A percentile compares a stretch with the other conserved stretches of the same genome.
Evolutionary conservation across 2,797 vertebrate species (phyloP).

Genomic region (Phrynocephalus vlangalii): DNA sequence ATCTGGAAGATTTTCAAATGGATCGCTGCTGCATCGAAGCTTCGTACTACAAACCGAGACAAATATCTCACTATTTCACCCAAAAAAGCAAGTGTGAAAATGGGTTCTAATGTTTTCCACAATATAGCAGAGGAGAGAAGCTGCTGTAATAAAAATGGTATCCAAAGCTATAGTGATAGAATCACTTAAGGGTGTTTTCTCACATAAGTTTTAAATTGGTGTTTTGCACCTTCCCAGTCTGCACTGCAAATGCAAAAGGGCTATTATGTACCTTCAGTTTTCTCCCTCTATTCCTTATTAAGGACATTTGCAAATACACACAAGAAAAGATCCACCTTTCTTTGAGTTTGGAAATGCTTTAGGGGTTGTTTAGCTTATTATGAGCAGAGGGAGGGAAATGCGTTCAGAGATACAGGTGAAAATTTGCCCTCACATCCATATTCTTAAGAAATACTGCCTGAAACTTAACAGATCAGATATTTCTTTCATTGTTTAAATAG

Average conservation of each 20-base stretch:
- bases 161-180: not conserved
- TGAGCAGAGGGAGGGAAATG: not conserved
- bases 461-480: slow-evolving; percentile 49
- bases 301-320: not conserved
- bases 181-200: not conserved
- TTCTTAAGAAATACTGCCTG: slow-evolving; percentile 28
- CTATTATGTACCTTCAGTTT: not conserved
- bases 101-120: not conserved
- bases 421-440: slow-evolving; percentile 7
- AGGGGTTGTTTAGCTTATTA: not conserved
- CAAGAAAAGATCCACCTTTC: not conserved
- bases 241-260: not conserved
- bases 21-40: slow-evolving; percentile 26
- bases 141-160: not conserved
- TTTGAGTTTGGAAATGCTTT: slow-evolving; percentile 44
- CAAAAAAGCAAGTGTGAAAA: slow-evolving; percentile 3
- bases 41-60: slow-evolving; percentile 31
- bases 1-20: slow-evolving; percentile 17
- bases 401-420: not conserved
- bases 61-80: slow-evolving; percentile 8
- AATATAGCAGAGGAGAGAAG: slow-evolving; percentile 8
- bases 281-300: not conserved
- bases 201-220: not conserved
- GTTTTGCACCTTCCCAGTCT: not conserved
- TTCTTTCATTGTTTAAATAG: slow-evolving; percentile 42